Percentiles rank a stretch among this genome's conserved stretches.
These are phyloP conservation scores for Thysanoteuthis rhombus DNA, from an alignment of 2,888 invertebrate genomes.

Conservation along the genomic window DNA sequence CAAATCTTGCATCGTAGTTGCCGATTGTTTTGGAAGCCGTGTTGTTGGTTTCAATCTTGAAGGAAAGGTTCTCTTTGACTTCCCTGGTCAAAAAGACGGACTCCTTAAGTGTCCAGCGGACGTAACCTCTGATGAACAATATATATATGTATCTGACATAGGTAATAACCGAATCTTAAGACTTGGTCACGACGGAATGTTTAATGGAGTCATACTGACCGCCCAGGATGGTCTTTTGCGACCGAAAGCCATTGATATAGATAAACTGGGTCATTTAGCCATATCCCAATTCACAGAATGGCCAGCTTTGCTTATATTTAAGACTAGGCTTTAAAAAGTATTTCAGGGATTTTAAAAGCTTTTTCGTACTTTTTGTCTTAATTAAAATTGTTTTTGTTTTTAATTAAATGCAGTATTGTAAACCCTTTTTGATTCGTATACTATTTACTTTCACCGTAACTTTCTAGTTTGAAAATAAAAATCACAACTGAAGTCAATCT, in stretches of 20 bases:
- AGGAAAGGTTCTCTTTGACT: not conserved
- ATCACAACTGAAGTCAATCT: too few species aligned
- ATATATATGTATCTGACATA: not conserved
- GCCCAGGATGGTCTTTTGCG: constrained; percentile 18
- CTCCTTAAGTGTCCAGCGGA: not conserved
- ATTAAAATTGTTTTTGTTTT: too few species aligned
- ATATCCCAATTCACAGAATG: constrained; percentile 22
- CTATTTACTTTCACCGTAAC: too few species aligned
- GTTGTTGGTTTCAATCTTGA: not conserved
- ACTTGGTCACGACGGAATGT: not conserved
- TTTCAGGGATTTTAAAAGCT: not conserved
- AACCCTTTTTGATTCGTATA: too few species aligned
- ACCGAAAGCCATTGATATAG: not conserved
- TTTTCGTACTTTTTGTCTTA: too few species aligned
- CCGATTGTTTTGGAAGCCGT: constrained; percentile 13
- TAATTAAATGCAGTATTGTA: too few species aligned
- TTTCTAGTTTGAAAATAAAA: too few species aligned
- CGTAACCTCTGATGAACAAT: not conserved
- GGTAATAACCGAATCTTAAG: not conserved
- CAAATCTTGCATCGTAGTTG: not conserved
- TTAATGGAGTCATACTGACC: not conserved
- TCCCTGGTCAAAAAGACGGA: not conserved
- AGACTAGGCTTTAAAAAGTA: not conserved
- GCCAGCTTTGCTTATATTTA: constrained; percentile 21
- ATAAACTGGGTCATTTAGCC: not conserved